Base-by-base conservation (phyloP, 1,140 invertebrate species). In the Brachionus plicatilis region DNA sequence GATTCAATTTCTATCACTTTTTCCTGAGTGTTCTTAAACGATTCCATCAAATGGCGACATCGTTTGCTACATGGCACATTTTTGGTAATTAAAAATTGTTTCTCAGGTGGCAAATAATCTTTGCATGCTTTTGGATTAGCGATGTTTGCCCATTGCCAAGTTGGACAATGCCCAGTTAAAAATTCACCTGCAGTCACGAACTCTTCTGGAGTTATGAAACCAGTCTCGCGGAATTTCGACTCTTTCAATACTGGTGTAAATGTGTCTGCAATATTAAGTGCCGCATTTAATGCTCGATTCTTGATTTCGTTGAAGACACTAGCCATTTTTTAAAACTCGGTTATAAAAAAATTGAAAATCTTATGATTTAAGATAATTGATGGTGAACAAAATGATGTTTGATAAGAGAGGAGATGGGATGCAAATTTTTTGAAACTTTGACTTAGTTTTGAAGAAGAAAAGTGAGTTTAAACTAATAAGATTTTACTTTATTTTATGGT, bases 121-220 rank as follows among this genome's bases (percentile, higher is more conserved):
- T 96, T 90, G 41, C 82, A 70, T 33, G 92, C 90, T 90, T 94
- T 94, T 8, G 93, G 91, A 87, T 96, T 94, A 88, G 98, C 96
- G 0, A 95, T 96, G 12, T 86, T 86, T 3, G 95, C 93, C 98
- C 98, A 99, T 87, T 97, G 95, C 98, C 98, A 99, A 1, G 97
- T 99, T 0, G 98, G 97, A 90, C 97, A 99, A 89, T 99, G 97
- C 90, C 99, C 96, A 0, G 99, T 96, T 24, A 99, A 90, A 89
- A 99, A 97, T 90, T 99, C 98, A 4, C 98, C 98, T 80, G 97
- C 97, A 70, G 94, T 95, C 1, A 99, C 93, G 93, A 98, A 99
- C 90, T 92, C 91, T 86, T 92, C 92, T 43, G 92, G 92, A n/a
- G 97, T 99, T 9, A 99, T 89, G 0, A 99, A 96, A 53, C 97